These are phyloP conservation scores for Spodoptera exigua DNA, from an alignment of 2,888 invertebrate species.

Conservation along the genomic window DNA sequence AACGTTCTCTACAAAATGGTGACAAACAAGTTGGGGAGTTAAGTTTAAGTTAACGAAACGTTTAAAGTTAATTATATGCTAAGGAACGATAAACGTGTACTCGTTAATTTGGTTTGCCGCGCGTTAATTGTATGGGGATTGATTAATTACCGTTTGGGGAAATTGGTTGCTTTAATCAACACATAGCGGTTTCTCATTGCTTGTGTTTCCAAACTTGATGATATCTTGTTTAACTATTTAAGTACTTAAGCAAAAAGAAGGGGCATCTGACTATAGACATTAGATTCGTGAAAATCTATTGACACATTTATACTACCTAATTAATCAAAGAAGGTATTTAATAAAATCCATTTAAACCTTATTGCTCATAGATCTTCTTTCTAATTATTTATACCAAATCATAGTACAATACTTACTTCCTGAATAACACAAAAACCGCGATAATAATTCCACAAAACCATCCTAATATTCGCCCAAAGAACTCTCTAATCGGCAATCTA, in stretches of 20 bases:
- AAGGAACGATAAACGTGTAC: conserved; percentile 33
- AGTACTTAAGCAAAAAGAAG: too few relatives aligned
- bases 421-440: not conserved
- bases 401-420: not conserved
- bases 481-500: conserved; percentile 16
- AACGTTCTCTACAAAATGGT: conserved; percentile 47
- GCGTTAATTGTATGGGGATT: conserved; percentile 30
- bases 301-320: too few relatives aligned
- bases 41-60: conserved; percentile 43
- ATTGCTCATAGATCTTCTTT: not conserved
- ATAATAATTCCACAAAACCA: too few relatives aligned
- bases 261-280: too few relatives aligned
- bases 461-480: not conserved
- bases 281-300: too few relatives aligned
- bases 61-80: conserved; percentile 48
- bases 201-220: too few relatives aligned
- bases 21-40: conserved; percentile 52
- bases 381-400: too few relatives aligned
- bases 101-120: conserved; percentile 36
- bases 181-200: too few relatives aligned
- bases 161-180: not conserved
- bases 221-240: too few relatives aligned
- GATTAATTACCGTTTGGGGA: conserved; percentile 11
- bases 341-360: too few relatives aligned
- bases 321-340: too few relatives aligned